Conservation (phyloP, 2,888 invertebrate species). For the Didymodactylos carnosus region DNA sequence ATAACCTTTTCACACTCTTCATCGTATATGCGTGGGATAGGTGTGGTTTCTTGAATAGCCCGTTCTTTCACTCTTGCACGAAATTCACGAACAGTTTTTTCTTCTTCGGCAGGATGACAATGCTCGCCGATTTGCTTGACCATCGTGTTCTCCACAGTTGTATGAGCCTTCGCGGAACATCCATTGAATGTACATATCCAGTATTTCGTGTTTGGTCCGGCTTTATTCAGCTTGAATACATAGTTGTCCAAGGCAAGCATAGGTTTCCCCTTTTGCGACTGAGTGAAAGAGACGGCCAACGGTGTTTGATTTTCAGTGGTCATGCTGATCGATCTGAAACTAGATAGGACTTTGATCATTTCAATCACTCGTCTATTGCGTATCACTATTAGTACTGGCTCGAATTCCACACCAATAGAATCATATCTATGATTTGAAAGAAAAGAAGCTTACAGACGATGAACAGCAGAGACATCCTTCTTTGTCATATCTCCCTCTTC, state of each 20-base stretch:
- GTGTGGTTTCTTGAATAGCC: background rate
- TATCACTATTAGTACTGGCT: no score
- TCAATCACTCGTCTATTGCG: no score
- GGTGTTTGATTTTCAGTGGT: background rate
- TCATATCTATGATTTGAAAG: no score
- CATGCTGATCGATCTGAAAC: no score
- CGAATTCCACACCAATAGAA: no score
- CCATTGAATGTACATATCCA: background rate
- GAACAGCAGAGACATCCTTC: no score
- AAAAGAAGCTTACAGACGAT: no score
- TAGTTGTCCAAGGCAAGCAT: background rate
- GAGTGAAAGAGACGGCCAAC: background rate
- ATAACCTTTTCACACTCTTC: background rate
- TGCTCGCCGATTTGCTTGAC: background rate
- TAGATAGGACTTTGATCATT: no score
- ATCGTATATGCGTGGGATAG: background rate
- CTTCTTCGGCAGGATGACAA: background rate
- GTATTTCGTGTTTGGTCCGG: background rate
- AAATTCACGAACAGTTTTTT: background rate
- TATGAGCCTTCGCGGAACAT: background rate
- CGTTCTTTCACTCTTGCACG: background rate
- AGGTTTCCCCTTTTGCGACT: background rate
- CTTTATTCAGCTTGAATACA: background rate
- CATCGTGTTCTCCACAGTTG: background rate
- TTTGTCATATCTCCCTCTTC: no score